These are phyloP conservation scores for Pachycephala philippinensis DNA, from an alignment of 2,113 vertebrate genomes.

Conservation along the genomic window DNA sequence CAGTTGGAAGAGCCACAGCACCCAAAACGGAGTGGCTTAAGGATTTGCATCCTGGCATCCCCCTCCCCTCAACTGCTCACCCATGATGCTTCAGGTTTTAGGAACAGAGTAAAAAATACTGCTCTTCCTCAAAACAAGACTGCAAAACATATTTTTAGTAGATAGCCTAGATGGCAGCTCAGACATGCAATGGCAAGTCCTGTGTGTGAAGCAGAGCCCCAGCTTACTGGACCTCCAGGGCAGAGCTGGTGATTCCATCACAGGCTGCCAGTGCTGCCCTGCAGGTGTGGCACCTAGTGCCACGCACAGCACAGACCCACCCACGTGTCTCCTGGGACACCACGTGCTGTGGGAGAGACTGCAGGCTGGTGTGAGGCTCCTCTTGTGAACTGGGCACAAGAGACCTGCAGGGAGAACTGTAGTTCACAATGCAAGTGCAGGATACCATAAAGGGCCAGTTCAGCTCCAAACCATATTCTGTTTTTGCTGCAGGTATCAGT, in stretches of 20 bases:
- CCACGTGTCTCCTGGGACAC: background rate
- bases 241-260: background rate
- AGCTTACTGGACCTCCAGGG: background rate
- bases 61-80: background rate
- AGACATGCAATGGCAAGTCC: background rate
- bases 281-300: background rate
- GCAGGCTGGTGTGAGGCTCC: background rate
- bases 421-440: background rate
- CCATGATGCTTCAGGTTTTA: background rate
- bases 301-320: background rate
- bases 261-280: background rate
- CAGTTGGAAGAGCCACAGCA: background rate
- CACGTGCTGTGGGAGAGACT: rapidly evolving
- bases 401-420: background rate
- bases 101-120: background rate
- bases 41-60: background rate
- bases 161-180: background rate
- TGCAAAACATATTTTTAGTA: background rate
- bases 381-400: background rate
- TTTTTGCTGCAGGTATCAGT: background rate
- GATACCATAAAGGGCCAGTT: background rate
- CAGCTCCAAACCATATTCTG: background rate
- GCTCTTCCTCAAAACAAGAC: background rate
- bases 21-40: background rate
- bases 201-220: background rate